A percentile compares a stretch with the other conserved stretches of the same genome.
Evolutionary conservation across 1,140 invertebrate species (phyloP).

Genomic region (Macrobrachium nipponense): DNA sequence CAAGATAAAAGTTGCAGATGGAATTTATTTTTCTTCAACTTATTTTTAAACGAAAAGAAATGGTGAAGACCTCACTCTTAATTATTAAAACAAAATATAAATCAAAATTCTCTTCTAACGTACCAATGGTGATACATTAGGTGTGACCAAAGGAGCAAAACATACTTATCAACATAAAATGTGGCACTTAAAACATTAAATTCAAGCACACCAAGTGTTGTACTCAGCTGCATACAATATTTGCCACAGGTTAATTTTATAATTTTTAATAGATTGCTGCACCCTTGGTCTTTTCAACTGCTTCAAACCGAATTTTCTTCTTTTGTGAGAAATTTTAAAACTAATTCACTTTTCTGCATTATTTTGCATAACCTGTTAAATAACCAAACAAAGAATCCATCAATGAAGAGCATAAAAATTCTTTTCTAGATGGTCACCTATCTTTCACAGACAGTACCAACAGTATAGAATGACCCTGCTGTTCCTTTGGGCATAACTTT

Average conservation of each 20-base stretch:
- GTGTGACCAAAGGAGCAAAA: constrained; percentile 50
- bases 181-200: neutral
- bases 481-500: neutral
- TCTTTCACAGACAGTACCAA: neutral
- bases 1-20: constrained; percentile 35
- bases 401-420: too few species aligned
- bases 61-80: constrained; percentile 39
- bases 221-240: neutral
- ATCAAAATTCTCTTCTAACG: constrained; percentile 30
- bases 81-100: constrained; percentile 39
- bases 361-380: too few species aligned
- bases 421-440: too few species aligned
- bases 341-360: too few species aligned
- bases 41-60: constrained; percentile 49
- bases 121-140: constrained; percentile 35
- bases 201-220: neutral
- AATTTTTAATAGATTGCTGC: neutral
- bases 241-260: neutral
- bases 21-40: constrained; percentile 57
- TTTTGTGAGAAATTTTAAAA: too few species aligned
- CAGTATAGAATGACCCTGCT: too few species aligned
- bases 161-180: constrained; percentile 6
- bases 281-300: too few species aligned
- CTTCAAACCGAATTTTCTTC: too few species aligned
- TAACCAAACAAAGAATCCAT: too few species aligned